Evolutionary conservation across 92 coral and sea anemone species (phyloP), one percentile per base, ranked within the genome.

Genomic region (Chrysogorgia sp.): DNA sequence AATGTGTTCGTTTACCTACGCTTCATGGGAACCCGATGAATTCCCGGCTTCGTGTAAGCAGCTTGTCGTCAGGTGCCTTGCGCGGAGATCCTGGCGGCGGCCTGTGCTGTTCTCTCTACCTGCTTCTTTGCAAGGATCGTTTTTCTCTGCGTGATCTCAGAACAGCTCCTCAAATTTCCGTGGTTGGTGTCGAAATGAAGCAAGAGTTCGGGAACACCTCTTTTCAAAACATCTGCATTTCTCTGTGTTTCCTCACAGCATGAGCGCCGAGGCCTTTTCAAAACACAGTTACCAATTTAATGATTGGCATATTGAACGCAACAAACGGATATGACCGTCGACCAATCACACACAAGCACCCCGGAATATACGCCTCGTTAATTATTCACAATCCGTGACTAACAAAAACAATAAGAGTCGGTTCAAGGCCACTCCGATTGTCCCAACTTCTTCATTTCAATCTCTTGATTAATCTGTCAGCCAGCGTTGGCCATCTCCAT

Each of bases 151-250:
- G 48, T 50, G 58, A 55, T 23, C 43, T 22, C 62, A 53, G 65
- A 21, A 59, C 20, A 24, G 59, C 76, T 69, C 61, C 37, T 69
- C 65, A 34, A 56, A 72, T 72, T 72, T 56, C 79, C 79, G 58
- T 28, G 79, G 79, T 72, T 72, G 59, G 79, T 52, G 79, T 32
- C 33, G 59, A 72, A 72, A 53, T 72, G 79, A 72, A 56, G 79
- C 65, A 53, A 58, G 64, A 56, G 48, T 56, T 58, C 24, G 59
- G 79, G 79, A 72, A 72, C 79, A 72, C 79, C 79, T 72, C 79
- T 72, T 64, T 72, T 72, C 79, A 72, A 72, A 72, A 72, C 79
- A 72, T 72, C 79, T 72, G 79, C 79, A 72, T 72, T 69, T 72
- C 79, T 55, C 79, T 52, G 79, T 72, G 79, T 72, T 72, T 26